Base-by-base conservation (phyloP, 2,113 vertebrate species). In the Coreoperca whiteheadi region DNA sequence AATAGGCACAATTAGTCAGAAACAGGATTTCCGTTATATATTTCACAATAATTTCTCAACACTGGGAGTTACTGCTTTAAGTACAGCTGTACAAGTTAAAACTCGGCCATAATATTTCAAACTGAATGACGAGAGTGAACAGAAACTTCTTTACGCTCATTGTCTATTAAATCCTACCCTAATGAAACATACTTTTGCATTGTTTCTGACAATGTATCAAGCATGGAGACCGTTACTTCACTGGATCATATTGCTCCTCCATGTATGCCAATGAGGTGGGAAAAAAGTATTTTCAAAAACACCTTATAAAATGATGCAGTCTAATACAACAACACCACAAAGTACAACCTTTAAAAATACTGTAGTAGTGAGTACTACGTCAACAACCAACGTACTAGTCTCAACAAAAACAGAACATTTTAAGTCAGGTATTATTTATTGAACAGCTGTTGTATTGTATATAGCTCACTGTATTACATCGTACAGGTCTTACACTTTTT, bases 21-120 rank as follows among this genome's bases (percentile, higher is more conserved):
- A 57, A 75, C 54, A 57, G 64, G 14, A 82, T 75, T 69, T 46
- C 2, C 0, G 74, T 15, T 70, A 28, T 67, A 28, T 67, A 32
- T 50, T 80, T 63, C 16, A 51, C 18, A 15, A 66, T 21, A 16
- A 61, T 39, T 14, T 66, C 14, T 69, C 16, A 82, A 32, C 1
- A 0, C 9, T 37, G 18, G 21, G 57, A 43, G 32, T 51, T 21
- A 0, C 48, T 14, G 23, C 23, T 50, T 41, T 14, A 4, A 10
- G 12, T 4, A 1, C 41, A 48, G 20, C 48, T 32, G 51, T 23
- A 20, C 5, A 10, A 14, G 7, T 37, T 15, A 15, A 39, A 28
- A 56, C 16, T 4, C 25, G 4, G 23, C 2, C 14, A 6, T 16
- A 10, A 28, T 46, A 46, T 14, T 73, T 46, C n/a, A 73, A 25